Base-by-base conservation (phyloP, 53 echinoderm and acorn worm genomes). In the Apostichopus leukothele region DNA sequence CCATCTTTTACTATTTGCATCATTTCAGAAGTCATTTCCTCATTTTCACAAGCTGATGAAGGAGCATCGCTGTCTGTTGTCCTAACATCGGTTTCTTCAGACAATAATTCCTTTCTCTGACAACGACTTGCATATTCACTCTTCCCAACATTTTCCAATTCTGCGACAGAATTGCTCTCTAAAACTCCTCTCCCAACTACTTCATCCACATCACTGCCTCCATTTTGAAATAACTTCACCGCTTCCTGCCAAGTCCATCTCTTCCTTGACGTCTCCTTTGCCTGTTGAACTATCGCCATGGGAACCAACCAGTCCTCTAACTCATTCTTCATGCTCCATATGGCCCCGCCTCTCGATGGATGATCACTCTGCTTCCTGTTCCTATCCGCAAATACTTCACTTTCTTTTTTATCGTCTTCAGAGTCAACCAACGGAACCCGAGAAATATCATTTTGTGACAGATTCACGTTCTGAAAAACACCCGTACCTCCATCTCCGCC, bases 201-300 rank as follows among this genome's bases (percentile, higher is more conserved):
- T 71, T 18, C 20, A n/a, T 71, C 18, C 5, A 4, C 18, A 71
- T n/a, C 71, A 71, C 16, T 16, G 5, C 23, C 59, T 59, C 53
- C 53, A 18, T 81, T 13, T 81, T 81, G 55, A 54, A 60, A 81
- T 55, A 55, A 3, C 23, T 21, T 81, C 10, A 81, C 52, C 54
- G 21, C 81, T 8, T 81, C 81, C 14, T 81, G 55, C 81, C 81
- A 81, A 2, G 21, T 18, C 54, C 81, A 81, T 81, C n/a, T 19
- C 14, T 81, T 53, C 7, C 81, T 81, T 53, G 54, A 19, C 19
- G 60, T 81, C 1, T 60, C 59, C 12, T 25, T 81, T 57, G 55
- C 25, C 60, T 81, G 55, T 51, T 81, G 54, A 9, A 81, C 18
- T 59, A 81, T 59, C 18, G 71, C 71, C 71, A 71, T 71, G 71